Percentiles rank a stretch among this genome's conserved stretches.
phyloP scores from a whole-genome alignment of 2,113 vertebrate genomes.

The Phrynosoma platyrhinos region DNA sequence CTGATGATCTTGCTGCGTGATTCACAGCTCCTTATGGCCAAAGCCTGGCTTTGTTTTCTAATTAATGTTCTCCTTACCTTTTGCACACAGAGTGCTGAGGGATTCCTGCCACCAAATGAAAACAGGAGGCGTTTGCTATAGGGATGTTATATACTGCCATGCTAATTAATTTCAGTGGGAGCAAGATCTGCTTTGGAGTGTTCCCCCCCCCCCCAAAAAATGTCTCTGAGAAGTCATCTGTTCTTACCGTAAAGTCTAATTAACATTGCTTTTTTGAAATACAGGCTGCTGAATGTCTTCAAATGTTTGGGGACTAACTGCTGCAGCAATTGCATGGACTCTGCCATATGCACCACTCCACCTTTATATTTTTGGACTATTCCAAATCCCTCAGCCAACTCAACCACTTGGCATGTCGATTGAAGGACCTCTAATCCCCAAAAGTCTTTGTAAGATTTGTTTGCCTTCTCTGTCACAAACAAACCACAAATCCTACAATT shows the following conservation, averaged over 20 bases:
- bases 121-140: neutral
- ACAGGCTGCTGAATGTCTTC: neutral
- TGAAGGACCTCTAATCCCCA: too few relatives aligned
- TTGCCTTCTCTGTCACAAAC: too few relatives aligned
- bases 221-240: neutral
- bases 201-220: neutral
- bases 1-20: neutral
- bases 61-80: neutral
- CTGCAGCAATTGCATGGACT: neutral
- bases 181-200: neutral
- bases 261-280: constrained; percentile 1
- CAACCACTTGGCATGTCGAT: too few relatives aligned
- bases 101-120: neutral
- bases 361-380: neutral
- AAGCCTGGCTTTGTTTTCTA: neutral
- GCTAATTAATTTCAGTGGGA: neutral
- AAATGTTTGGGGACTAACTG: neutral
- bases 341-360: neutral
- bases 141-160: fast-evolving
- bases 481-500: too few relatives aligned
- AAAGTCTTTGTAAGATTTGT: too few relatives aligned
- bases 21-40: neutral
- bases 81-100: neutral
- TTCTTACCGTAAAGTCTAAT: constrained; percentile 17
- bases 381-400: too few relatives aligned